Percentiles rank a stretch among this genome's conserved stretches.
Conservation (phyloP, 2,113 vertebrate species). For the Callospermophilus lateralis region DNA sequence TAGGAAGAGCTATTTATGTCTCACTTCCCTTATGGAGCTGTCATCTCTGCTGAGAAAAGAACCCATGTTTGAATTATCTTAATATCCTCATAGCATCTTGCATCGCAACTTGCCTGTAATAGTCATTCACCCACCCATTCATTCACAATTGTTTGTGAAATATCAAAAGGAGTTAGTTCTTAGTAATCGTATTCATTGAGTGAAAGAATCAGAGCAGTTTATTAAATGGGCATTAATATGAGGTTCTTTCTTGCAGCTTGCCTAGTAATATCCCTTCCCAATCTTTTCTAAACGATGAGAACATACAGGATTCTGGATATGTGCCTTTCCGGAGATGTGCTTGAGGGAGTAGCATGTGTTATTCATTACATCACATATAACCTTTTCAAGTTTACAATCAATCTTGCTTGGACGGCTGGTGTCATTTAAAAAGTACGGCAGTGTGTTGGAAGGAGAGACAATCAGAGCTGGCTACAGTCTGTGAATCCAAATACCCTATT, state of each 20-base stretch:
- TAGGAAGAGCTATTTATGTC: background rate
- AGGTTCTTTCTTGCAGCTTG: slow-evolving; percentile 34
- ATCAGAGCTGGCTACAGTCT: slow-evolving; percentile 64
- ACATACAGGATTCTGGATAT: background rate
- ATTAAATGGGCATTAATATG: background rate
- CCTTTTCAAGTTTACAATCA: slow-evolving; percentile 82
- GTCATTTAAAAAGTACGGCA: slow-evolving; percentile 77
- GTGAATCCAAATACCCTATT: slow-evolving; percentile 80
- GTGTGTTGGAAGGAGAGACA: slow-evolving; percentile 66
- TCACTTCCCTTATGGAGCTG: background rate
- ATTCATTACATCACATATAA: slow-evolving; percentile 79
- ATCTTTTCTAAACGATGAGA: slow-evolving; percentile 49
- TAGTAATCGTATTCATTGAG: slow-evolving; percentile 1
- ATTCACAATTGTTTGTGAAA: background rate
- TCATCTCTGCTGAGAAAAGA: background rate
- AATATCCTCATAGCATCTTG: background rate
- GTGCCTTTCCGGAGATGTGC: background rate
- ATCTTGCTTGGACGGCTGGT: slow-evolving; percentile 75
- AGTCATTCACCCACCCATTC: background rate
- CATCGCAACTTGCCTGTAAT: background rate
- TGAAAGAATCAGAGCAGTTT: background rate
- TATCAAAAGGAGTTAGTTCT: background rate
- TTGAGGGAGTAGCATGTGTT: slow-evolving; percentile 75
- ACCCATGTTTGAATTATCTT: background rate
- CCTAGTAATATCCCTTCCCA: background rate